Percentiles rank a stretch among this genome's conserved stretches.
Conservation (phyloP, 2,888 invertebrate genomes). For the Acronicta aceris region DNA sequence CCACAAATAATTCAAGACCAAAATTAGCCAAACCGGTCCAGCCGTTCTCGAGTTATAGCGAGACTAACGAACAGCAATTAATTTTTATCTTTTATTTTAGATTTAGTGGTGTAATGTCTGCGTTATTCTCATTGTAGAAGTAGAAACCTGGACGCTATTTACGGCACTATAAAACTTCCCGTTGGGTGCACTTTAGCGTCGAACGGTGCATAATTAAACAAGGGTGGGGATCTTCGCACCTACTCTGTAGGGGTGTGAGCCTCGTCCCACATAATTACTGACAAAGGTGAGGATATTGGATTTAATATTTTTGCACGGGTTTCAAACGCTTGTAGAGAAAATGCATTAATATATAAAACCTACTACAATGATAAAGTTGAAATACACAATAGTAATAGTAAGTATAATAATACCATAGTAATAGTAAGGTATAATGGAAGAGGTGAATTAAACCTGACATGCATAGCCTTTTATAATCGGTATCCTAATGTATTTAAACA, state of each 20-base stretch:
- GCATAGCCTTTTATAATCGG: not conserved
- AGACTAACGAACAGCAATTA: too few relatives aligned
- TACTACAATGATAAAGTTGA: too few relatives aligned
- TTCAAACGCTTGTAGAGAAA: conserved; percentile 3
- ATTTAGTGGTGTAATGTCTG: conserved; percentile 35
- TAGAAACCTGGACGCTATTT: conserved; percentile 51
- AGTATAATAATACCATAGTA: too few relatives aligned
- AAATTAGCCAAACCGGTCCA: too few relatives aligned
- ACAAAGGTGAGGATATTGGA: conserved; percentile 51
- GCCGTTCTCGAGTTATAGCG: too few relatives aligned
- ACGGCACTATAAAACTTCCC: conserved; percentile 67
- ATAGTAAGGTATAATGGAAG: too few relatives aligned
- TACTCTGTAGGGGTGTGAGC: conserved; percentile 46
- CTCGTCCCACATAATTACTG: conserved; percentile 56
- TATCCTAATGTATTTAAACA: too few relatives aligned
- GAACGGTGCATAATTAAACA: conserved; percentile 76
- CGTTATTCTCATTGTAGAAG: conserved; percentile 46
- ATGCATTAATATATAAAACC: too few relatives aligned
- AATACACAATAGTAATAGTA: too few relatives aligned
- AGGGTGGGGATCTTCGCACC: conserved; percentile 60
- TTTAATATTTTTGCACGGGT: conserved; percentile 45
- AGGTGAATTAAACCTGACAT: too few relatives aligned
- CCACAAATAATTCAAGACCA: too few relatives aligned
- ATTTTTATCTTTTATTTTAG: too few relatives aligned
- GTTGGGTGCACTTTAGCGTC: conserved; percentile 68